These are phyloP conservation scores for Saiga tatarica DNA, from an alignment of 2,113 vertebrate species.

Conservation along the genomic window DNA sequence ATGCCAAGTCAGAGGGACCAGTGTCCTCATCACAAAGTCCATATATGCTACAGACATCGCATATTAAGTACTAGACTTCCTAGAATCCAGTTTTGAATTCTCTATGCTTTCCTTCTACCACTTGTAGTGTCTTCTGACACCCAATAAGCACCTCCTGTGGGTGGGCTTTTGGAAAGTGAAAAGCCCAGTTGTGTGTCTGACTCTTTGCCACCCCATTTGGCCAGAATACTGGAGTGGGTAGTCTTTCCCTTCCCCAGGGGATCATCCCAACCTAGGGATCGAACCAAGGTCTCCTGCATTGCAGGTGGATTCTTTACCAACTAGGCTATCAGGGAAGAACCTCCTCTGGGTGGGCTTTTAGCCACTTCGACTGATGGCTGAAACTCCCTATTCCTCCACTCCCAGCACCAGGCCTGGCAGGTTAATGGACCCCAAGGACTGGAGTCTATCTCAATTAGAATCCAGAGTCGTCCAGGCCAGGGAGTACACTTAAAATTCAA, in stretches of 20 bases:
- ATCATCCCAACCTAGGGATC: background rate
- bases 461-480: background rate
- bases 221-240: background rate
- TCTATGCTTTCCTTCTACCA: background rate
- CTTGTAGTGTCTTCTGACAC: background rate
- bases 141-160: background rate
- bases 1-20: background rate
- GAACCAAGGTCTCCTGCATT: background rate
- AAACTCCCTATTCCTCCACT: background rate
- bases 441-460: background rate
- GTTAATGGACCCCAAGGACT: background rate
- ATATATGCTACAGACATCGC: background rate
- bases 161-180: background rate
- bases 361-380: no score
- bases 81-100: background rate
- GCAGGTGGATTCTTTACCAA: background rate
- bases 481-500: background rate
- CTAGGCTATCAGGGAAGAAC: background rate
- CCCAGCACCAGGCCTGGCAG: background rate
- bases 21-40: background rate
- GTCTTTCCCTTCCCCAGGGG: background rate
- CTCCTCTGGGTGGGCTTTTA: background rate
- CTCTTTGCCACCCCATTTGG: background rate
- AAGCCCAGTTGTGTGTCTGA: background rate
- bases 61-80: background rate